phyloP scores from a whole-genome alignment of 2,113 vertebrate species.

The Brachyistius frenatus region DNA sequence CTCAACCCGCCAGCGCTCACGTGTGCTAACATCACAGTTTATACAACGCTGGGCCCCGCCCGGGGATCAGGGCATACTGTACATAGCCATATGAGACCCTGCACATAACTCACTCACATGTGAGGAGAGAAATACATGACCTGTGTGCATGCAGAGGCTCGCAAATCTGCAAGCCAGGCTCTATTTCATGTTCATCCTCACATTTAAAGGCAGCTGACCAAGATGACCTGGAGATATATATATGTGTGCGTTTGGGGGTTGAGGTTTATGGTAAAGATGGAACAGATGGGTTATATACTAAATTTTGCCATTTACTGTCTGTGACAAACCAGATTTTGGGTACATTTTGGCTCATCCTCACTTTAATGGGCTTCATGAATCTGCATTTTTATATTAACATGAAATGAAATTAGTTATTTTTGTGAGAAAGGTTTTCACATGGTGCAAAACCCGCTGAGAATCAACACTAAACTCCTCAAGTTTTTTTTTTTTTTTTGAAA shows the following conservation, averaged over 20 bases:
- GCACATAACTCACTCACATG: slow-evolving; percentile 51
- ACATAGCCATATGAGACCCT: slow-evolving; percentile 56
- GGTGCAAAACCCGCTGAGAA: not conserved
- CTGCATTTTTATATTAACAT: not conserved
- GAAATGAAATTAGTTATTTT: not conserved
- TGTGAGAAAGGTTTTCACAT: not conserved
- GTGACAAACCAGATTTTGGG: too few species aligned
- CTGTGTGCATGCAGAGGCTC: slow-evolving; percentile 7
- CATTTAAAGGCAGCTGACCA: slow-evolving; percentile 10
- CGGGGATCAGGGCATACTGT: slow-evolving; percentile 12
- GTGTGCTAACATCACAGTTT: slow-evolving; percentile 8
- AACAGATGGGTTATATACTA: not conserved
- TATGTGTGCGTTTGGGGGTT: not conserved
- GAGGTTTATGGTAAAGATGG: not conserved
- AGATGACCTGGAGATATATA: slow-evolving; percentile 15
- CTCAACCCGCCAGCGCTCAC: slow-evolving; percentile 1
- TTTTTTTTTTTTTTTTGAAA: too few species aligned
- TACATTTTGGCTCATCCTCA: not conserved
- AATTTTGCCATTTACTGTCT: not conserved
- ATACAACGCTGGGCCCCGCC: slow-evolving; percentile 12
- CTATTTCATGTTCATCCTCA: slow-evolving; percentile 29
- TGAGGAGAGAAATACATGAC: slow-evolving; percentile 29
- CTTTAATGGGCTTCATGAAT: not conserved
- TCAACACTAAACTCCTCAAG: too few species aligned
- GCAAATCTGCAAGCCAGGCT: slow-evolving; percentile 34